A percentile compares a stretch with the other conserved stretches of the same genome.
Evolutionary conservation across 2,113 vertebrate genomes (phyloP).

Genomic region (Thalassoma bifasciatum): DNA sequence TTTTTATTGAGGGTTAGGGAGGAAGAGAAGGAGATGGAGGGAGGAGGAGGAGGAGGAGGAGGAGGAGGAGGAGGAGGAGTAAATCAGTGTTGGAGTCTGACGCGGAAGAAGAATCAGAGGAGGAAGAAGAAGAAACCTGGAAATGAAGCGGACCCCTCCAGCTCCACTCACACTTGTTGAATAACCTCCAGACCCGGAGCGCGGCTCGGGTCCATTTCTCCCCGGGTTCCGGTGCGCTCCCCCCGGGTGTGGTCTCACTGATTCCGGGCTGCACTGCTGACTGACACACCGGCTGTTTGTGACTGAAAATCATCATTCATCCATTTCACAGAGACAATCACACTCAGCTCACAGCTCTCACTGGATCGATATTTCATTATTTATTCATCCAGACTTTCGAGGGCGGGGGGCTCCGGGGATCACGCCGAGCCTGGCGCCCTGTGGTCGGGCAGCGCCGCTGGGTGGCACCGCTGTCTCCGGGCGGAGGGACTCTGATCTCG

Average conservation of each 20-base stretch:
- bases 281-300: neutral
- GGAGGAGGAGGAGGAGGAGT: constrained; percentile 48
- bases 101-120: constrained; percentile 60
- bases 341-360: neutral
- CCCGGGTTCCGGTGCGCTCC: neutral
- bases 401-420: constrained; percentile 6
- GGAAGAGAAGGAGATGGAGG: constrained; percentile 1
- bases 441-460: constrained; percentile 41
- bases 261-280: neutral
- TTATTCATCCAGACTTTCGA: constrained; percentile 28
- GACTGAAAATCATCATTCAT: constrained; percentile 7
- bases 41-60: neutral
- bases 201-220: neutral
- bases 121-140: constrained; percentile 38
- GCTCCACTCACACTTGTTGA: constrained; percentile 61
- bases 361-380: constrained; percentile 35
- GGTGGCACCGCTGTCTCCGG: constrained; percentile 66
- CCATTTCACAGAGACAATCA: neutral
- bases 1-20: neutral
- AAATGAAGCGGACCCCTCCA: constrained; percentile 2
- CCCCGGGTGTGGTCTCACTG: neutral
- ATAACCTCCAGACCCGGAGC: neutral
- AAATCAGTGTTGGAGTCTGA: constrained; percentile 63
- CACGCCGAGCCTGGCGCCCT: constrained; percentile 10
- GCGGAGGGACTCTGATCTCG: constrained; percentile 36